Percentiles rank a stretch among this genome's conserved stretches.
Conservation (phyloP, 2,888 invertebrate genomes). For the Agrotis puta region DNA sequence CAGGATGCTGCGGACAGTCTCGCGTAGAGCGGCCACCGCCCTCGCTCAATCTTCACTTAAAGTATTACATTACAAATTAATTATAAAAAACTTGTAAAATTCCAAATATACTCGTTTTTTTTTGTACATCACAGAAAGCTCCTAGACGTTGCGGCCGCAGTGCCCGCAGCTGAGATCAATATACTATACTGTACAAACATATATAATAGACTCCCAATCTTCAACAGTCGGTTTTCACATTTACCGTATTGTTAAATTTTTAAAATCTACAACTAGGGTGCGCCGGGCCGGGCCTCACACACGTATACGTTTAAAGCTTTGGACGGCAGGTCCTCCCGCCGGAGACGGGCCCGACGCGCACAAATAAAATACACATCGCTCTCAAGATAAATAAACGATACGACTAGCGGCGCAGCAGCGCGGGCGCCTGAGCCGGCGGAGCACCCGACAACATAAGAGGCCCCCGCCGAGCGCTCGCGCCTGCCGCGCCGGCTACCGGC, state of each 20-base stretch:
- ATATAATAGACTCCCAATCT: constrained; percentile 85
- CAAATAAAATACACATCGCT: constrained; percentile 87
- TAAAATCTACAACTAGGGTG: constrained; percentile 84
- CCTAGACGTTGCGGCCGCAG: constrained; percentile 74
- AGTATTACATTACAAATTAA: constrained; percentile 89
- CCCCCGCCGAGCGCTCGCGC: constrained; percentile 59
- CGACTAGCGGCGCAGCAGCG: constrained; percentile 78
- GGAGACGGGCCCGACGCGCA: constrained; percentile 64
- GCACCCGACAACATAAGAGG: constrained; percentile 65
- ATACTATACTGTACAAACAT: constrained; percentile 88
- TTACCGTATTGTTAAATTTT: constrained; percentile 86
- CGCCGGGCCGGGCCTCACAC: constrained; percentile 61
- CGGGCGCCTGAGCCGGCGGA: constrained; percentile 64
- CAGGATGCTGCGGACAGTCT: constrained; percentile 83
- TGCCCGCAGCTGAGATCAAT: constrained; percentile 89
- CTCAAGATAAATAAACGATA: constrained; percentile 85
- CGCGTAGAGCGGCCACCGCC: constrained; percentile 75
- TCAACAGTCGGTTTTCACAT: constrained; percentile 82
- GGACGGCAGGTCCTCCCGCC: constrained; percentile 65
- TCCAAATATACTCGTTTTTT: constrained; percentile 89
- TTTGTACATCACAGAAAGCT: constrained; percentile 91
- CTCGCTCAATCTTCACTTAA: constrained; percentile 87
- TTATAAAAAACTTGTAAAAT: constrained; percentile 91
- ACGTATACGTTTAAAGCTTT: constrained; percentile 66
- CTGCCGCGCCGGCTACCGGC: constrained; percentile 66